Evolutionary conservation across 2,888 invertebrate species (phyloP), one percentile per base, ranked within the genome.

Genomic region (Aphodius sticticus): DNA sequence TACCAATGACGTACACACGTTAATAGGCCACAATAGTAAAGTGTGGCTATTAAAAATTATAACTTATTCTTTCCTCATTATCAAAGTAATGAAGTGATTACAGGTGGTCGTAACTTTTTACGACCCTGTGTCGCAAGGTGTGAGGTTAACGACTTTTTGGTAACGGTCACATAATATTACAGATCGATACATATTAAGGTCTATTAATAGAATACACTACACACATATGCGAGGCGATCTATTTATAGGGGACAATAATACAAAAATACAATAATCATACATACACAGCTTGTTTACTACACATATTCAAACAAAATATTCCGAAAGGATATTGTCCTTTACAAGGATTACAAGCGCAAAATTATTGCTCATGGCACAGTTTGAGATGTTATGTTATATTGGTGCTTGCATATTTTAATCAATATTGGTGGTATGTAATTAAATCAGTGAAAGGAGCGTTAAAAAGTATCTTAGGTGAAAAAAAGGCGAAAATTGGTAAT

Each of bases 261-360:
- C 53, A 53, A 53, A 53, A 53, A 53, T 53, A 53, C 53, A 53
- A 53, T 53, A 53, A 53, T 53, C 53, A 12, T 12, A 53, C 12
- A 12, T 53, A 53, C 53, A 53, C 6, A 53, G 12, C 53, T 53
- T 53, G 53, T 53, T 53, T 53, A 53, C 53, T 53, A 53, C 53
- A 53, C 53, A 53, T 12, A 53, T 53, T 53, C 53, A 3, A 53
- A 53, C 1, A 53, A 53, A 53, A 53, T 53, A 7, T 53, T 53
- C 53, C 53, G 53, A 53, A 53, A 53, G 53, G 53, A 53, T 53
- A 53, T 53, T 53, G 53, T 53, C 53, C 53, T 53, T 53, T 53
- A 12, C 53, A 53, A 53, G 53, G 53, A 53, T 7, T 9, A 53
- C 53, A 53, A 5, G 12, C 12, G 53, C 9, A 53, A 53, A 53